Evolutionary conservation across 2,888 invertebrate genomes (phyloP), one percentile per base, ranked within the genome.

Genomic region (Ellobium chinense): DNA sequence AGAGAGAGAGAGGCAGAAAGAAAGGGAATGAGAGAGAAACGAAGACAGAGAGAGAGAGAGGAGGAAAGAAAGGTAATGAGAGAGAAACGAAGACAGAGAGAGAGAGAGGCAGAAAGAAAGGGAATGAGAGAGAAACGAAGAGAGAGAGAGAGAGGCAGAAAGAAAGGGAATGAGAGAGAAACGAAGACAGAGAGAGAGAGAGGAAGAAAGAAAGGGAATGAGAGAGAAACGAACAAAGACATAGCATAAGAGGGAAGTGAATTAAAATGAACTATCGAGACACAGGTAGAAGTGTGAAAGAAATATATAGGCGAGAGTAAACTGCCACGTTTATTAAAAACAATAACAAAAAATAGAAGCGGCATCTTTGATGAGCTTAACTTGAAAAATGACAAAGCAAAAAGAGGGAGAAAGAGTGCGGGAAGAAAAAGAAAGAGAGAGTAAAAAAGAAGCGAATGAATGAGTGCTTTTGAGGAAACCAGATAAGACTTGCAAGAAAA

Each of bases 81-180:
- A 46, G 0, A 66, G 31, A 65, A 54, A 76, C 2, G 31, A 24
- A 76, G 54, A 65, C 31, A 31, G 66, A 65, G 21, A 46, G 34
- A n/a, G 34, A 31, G 31, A n/a, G 34, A 54, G 31, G 27, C n/a
- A 66, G 56, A 34, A 21, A 66, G 65, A 46, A 37, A 66, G n/a
- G 54, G 65, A 66, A 27, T n/a, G 24, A 65, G 34, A 65, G 36
- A 66, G 34, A 54, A 56, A 76, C 9, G 24, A 36, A 65, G 27
- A 68, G 29, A 58, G 18, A 58, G 37, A 77, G n/a, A 29, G 69
- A 69, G n/a, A 29, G 37, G 12, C 18, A 46, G 76, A 66, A 31
- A n/a, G 46, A 73, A n/a, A 58, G 46, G 29, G 18, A 58, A 60
- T 60, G 18, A 27, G 29, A 73, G 29, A 58, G 29, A 46, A 34